Base-by-base conservation (phyloP, 2,113 vertebrate species). In the Sebastes schlegelii region DNA sequence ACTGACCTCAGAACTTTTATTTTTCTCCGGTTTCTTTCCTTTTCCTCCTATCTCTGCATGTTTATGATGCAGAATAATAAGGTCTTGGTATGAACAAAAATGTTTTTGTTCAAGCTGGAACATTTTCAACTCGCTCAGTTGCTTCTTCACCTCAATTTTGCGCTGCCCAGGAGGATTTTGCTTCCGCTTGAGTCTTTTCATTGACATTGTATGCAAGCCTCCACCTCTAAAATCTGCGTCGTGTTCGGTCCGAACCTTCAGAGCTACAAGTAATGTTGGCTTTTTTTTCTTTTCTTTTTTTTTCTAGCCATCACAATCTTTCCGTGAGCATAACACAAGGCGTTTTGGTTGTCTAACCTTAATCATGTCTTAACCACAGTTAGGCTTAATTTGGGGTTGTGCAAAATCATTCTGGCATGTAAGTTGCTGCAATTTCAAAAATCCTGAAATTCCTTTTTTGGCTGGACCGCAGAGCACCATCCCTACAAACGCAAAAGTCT, bases 91-190 rank as follows among this genome's bases (percentile, higher is more conserved):
- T 55, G 3, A 42, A 19, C 2, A 5, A 8, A 55, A 23, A 9
- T 13, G n/a, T 58, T 77, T 40, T 26, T 1, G 6, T 19, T 64
- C 45, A 46, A 49, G 62, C 54, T 46, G 52, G 52, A 77, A 66
- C 11, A 12, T 64, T 71, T 65, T 57, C 42, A 40, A 14, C 16
- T 9, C 0, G 4, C 12, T 4, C 0, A 6, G 21, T 63, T 1
- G 4, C n/a, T 23, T 58, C 51, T 65, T 73, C n/a, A 21, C 45
- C 40, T 78, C n/a, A 61, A 11, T 73, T 34, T 49, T 54, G 45
- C 10, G 11, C 21, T 21, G 17, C 40, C 11, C 45, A 16, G 21
- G 60, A 54, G 17, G 40, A 23, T 58, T 66, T 67, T 55, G 10
- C 65, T 40, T 49, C 19, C 43, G 0, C 19, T 45, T 14, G 40